Percentiles rank a stretch among this genome's conserved stretches.
Evolutionary conservation across 2,797 vertebrate species (phyloP).

Genomic region (Clarias platycephalus): DNA sequence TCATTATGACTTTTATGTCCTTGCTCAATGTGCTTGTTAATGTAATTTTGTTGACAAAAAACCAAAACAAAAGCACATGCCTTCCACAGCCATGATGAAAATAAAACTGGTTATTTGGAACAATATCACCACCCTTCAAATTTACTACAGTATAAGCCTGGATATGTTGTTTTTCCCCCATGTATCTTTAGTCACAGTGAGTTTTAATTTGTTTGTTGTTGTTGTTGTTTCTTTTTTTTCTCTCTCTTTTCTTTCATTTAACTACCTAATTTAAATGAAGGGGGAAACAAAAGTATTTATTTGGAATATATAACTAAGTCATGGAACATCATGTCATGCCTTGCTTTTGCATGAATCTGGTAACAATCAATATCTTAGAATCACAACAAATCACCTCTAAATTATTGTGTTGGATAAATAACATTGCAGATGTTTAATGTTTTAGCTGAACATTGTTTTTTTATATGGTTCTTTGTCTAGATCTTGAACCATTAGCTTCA

Average conservation of each 20-base stretch:
- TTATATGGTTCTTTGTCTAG: not conserved
- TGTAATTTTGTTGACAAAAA: not conserved
- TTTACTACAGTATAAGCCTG: not conserved
- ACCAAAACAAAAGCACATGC: not conserved
- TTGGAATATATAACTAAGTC: too few relatives aligned
- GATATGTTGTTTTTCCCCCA: not conserved
- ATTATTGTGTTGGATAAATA: not conserved
- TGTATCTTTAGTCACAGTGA: not conserved
- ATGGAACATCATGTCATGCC: not conserved
- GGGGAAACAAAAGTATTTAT: not conserved
- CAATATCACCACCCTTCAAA: not conserved
- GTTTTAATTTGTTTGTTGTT: not conserved
- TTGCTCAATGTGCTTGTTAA: not conserved
- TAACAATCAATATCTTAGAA: not conserved
- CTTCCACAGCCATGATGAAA: not conserved
- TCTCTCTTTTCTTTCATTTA: too few relatives aligned
- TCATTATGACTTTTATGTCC: not conserved
- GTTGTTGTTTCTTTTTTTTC: too few relatives aligned
- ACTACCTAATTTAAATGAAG: not conserved
- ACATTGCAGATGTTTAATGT: not conserved
- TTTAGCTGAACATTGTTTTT: not conserved
- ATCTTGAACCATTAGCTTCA: not conserved
- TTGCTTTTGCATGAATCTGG: not conserved
- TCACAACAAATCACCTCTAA: not conserved
- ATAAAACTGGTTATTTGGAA: not conserved